Base-by-base conservation (phyloP, 2,888 invertebrate species). In the Lasiommata megera region DNA sequence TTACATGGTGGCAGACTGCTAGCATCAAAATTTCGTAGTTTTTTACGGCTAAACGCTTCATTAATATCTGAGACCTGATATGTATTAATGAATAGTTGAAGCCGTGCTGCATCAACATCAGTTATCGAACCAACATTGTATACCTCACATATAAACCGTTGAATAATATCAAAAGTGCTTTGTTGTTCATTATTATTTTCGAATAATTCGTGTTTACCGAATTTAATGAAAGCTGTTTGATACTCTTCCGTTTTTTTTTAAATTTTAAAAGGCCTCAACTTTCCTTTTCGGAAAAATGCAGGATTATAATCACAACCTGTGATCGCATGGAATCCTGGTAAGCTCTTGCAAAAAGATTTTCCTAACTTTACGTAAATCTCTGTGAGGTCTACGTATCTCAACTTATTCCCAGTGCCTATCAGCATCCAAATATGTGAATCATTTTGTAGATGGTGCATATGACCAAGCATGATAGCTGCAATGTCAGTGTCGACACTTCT, bases 231-330 rank as follows among this genome's bases (percentile, higher is more conserved):
- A 31, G 31, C 31, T 31, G 7, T 11, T 12, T 37, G 37, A 12
- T 31, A 9, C 31, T 31, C 31, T 1, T 37, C 18, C 37, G n/a
- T 37, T 52, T 52, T 40, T 40, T 52, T 16, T 12, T 11, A 28
- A 40, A 40, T 52, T 40, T 29, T 40, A 12, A 41, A 63, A 16
- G 63, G 64, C 52, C 31, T 62, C 47, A 17, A n/a, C 57, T 66
- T 66, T 46, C 61, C 62, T 62, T 60, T 66, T 28, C 59, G 36
- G 44, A 56, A 66, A 29, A 68, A 60, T 37, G 67, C 57, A 17
- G 66, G 66, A 54, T 64, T 66, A 52, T 38, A 64, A 53, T 66
- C 66, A 46, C 67, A 65, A 17, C 51, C 54, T 46, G 54, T 54
- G 38, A 54, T n/a, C n/a, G n/a, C n/a, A n/a, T n/a, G n/a, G n/a